These are phyloP conservation scores for Alloscopus bannaensis DNA, from an alignment of 2,888 invertebrate genomes.

Conservation along the genomic window DNA sequence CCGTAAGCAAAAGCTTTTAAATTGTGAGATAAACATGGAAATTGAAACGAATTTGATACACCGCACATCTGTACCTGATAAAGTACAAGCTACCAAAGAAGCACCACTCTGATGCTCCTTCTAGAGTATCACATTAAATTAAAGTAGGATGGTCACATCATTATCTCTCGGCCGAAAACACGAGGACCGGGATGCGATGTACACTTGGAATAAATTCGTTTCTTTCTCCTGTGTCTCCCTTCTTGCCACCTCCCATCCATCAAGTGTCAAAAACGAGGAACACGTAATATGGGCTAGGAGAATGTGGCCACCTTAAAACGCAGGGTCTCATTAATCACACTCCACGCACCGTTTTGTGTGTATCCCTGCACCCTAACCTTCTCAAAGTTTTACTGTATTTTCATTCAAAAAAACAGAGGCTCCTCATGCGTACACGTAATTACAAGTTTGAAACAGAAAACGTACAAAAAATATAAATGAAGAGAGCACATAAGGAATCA, in stretches of 20 bases:
- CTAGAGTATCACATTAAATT: too few species aligned
- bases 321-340: constrained; percentile 68
- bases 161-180: too few species aligned
- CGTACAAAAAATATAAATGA: neutral
- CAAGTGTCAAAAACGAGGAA: constrained; percentile 71
- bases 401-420: neutral
- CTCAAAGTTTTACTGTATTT: constrained; percentile 4
- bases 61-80: too few species aligned
- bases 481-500: too few species aligned
- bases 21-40: too few species aligned
- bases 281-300: constrained; percentile 67
- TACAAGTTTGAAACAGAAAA: neutral
- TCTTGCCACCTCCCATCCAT: constrained; percentile 67
- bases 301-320: constrained; percentile 63
- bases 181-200: too few species aligned
- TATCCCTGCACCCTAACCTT: neutral
- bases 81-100: too few species aligned
- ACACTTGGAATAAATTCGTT: constrained; percentile 47
- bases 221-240: constrained; percentile 41
- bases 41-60: too few species aligned
- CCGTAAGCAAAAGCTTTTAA: too few species aligned
- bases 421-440: neutral
- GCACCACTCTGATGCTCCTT: too few species aligned
- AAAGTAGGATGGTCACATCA: too few species aligned
- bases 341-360: constrained; percentile 48